Percentiles rank a stretch among this genome's conserved stretches.
These are phyloP conservation scores for human (Homo sapiens) DNA, from an alignment of 2,113 vertebrate species.

Conservation along the genomic window GRCh38 chr18:61101001-61101500, in stretches of 20 bases:
- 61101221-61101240: not conserved
- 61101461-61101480: too few relatives aligned
- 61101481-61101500: too few relatives aligned
- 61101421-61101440: too few relatives aligned
- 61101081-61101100: not conserved
- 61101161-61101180: fast-evolving
- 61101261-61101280: not conserved
- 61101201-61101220: too few relatives aligned
- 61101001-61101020: not conserved
- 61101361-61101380: not conserved
- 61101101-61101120: not conserved
- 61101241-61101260: too few relatives aligned
- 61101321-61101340: not conserved
- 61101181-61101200: too few relatives aligned
- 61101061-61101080: not conserved
- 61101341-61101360: not conserved
- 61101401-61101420: too few relatives aligned
- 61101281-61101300: not conserved
- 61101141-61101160: not conserved
- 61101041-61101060: not conserved
- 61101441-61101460: too few relatives aligned
- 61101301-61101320: not conserved
- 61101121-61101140: too few relatives aligned
- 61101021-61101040: not conserved
- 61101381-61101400: not conserved